Conservation (phyloP, 2,888 invertebrate species). For the Antheraea yamamai region DNA sequence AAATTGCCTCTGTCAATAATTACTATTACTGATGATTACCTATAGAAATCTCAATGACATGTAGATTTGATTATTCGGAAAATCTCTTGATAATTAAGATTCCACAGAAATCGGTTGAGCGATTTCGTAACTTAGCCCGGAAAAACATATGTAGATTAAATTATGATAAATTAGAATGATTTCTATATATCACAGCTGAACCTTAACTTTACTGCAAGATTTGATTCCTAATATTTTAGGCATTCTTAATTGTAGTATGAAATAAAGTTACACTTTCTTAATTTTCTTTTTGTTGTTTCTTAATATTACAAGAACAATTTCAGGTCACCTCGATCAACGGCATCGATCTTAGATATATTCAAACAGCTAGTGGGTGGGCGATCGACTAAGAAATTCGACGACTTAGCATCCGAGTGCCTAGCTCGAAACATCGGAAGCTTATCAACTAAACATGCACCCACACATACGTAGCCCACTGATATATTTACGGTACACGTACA, state of each 20-base stretch:
- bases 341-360: neutral
- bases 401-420: slow-evolving; percentile 71
- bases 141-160: no score
- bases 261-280: neutral
- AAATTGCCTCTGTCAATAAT: no score
- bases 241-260: neutral
- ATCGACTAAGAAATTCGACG: slow-evolving; percentile 62
- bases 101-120: no score
- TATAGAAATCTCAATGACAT: no score
- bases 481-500: slow-evolving; percentile 71
- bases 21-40: no score
- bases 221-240: neutral
- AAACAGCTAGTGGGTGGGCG: slow-evolving; percentile 62
- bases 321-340: neutral
- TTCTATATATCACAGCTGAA: no score
- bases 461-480: slow-evolving; percentile 57
- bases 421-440: slow-evolving; percentile 75
- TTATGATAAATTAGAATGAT: no score
- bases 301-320: neutral
- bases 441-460: slow-evolving; percentile 76
- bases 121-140: no score
- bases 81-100: no score
- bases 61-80: no score
- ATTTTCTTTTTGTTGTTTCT: neutral
- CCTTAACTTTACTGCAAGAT: neutral